These are phyloP conservation scores for Drosophila prostipennis DNA, from an alignment of 2,888 invertebrate species.

Conservation along the genomic window DNA sequence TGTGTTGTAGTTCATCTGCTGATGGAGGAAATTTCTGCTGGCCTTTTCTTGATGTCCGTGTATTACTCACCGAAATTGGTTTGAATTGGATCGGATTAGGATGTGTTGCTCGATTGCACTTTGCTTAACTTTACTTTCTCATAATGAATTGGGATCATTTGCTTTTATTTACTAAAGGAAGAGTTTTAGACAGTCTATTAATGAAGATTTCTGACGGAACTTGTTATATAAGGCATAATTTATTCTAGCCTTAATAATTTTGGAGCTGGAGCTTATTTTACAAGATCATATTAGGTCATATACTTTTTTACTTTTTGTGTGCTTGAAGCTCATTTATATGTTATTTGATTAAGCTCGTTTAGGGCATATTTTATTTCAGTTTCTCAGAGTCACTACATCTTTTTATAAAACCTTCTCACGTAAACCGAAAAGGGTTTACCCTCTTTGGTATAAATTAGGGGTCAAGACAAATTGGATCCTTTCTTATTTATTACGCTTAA, in stretches of 20 bases:
- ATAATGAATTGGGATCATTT: background rate
- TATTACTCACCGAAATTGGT: constrained; percentile 20
- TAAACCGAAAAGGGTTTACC: background rate
- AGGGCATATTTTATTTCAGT: background rate
- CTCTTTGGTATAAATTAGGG: background rate
- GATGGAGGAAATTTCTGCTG: constrained; percentile 14
- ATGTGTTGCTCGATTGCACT: background rate
- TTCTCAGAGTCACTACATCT: background rate
- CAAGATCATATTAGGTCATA: background rate
- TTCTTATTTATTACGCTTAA: no score
- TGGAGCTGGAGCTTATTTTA: no score
- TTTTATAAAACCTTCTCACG: constrained; percentile 1
- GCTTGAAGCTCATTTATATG: background rate
- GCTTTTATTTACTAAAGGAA: background rate
- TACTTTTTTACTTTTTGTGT: background rate
- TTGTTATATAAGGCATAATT: no score
- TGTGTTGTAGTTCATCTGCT: constrained; percentile 33
- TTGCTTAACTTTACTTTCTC: background rate
- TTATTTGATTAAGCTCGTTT: background rate
- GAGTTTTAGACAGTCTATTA: background rate
- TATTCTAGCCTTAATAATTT: no score
- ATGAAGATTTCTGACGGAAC: no score
- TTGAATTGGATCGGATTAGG: constrained; percentile 10
- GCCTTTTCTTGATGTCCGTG: constrained; percentile 4
- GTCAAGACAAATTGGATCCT: constrained; percentile 4